phyloP scores from a whole-genome alignment of 1,140 invertebrate species.

The Eueides isabella region DNA sequence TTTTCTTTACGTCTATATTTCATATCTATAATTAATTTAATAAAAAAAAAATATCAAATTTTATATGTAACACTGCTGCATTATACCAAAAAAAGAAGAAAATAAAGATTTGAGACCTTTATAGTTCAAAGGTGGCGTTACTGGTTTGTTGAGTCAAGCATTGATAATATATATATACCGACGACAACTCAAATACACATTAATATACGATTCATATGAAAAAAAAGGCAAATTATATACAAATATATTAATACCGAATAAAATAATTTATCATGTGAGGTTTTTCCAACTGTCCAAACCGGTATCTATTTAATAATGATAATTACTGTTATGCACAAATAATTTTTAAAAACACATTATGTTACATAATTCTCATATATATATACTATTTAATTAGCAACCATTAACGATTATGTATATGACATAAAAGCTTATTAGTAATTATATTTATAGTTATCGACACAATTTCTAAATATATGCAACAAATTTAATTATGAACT shows the following conservation, averaged over 20 bases:
- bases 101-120: conserved; percentile 43
- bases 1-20: background rate
- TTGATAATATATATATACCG: conserved; percentile 41
- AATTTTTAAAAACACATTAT: background rate
- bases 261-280: conserved; percentile 18
- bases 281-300: conserved; percentile 3
- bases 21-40: no score
- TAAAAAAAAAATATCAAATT: background rate
- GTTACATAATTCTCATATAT: background rate
- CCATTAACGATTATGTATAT: background rate
- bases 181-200: conserved; percentile 22
- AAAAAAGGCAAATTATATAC: conserved; percentile 16
- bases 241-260: background rate
- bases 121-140: conserved; percentile 70
- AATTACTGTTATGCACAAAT: conserved; percentile 19
- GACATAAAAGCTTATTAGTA: background rate
- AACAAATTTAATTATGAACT: background rate
- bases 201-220: conserved; percentile 25
- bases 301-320: conserved; percentile 19
- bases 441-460: background rate
- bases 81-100: background rate
- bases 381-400: background rate
- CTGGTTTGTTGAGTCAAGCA: conserved; percentile 55
- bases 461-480: background rate
- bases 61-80: background rate